Base-by-base conservation (phyloP, 2,797 vertebrate species). In the Sphenodon punctatus region DNA sequence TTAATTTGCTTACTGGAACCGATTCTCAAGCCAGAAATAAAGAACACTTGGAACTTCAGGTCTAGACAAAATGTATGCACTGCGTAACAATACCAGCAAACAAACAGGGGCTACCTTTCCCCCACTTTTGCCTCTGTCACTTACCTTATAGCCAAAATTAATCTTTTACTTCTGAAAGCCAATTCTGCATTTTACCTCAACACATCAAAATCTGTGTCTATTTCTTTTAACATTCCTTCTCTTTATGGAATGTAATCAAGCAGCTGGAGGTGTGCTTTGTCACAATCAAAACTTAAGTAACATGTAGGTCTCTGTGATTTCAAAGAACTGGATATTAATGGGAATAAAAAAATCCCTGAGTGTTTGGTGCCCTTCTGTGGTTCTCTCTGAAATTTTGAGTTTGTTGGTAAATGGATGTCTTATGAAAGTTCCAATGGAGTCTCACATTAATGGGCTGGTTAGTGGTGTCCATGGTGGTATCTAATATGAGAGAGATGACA, bases 151-250 rank as follows among this genome's bases (percentile, higher is more conserved):
- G 11, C 10, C 14, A n/a, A n/a, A n/a, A n/a, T n/a, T n/a, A n/a
- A n/a, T n/a, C n/a, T n/a, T n/a, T n/a, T n/a, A n/a, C n/a, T 68
- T 43, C 65, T 38, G 42, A 80, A 80, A 86, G 15, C 12, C 67
- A 6, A 4, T 2, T 32, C 27, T 45, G 32, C 11, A 30, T 81
- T 79, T 82, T 46, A 60, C 9, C 34, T 3, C 4, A 42, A 41
- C 63, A 69, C 75, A 83, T 34, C 14, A 27, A 70, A 5, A 3
- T 61, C 61, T 72, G 7, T 43, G 20, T 43, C 32, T 27, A 16
- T 55, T 32, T 65, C 49, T 78, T 48, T 79, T 67, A 65, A 9
- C 6, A 81, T 8, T 6, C 20, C 80, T 82, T 78, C 64, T 32
- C 32, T 48, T 27, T 34, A 77, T 75, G 46, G 65, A 10, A 0